Percentiles rank a stretch among this genome's conserved stretches.
These are phyloP conservation scores for Chrysocyon brachyurus DNA, from an alignment of 2,797 vertebrate species.

Conservation along the genomic window DNA sequence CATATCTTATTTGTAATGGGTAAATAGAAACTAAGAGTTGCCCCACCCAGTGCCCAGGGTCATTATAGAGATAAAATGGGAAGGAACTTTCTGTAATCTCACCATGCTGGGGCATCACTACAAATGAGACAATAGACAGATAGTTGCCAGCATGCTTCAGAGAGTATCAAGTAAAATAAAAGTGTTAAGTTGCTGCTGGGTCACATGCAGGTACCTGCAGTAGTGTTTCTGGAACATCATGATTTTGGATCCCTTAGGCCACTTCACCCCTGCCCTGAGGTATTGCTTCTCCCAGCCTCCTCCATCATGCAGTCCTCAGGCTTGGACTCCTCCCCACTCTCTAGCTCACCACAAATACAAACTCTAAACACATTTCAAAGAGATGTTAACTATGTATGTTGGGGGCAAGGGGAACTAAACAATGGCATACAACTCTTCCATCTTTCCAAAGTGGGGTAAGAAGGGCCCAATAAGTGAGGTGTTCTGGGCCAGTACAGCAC, in stretches of 20 bases:
- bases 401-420: not conserved
- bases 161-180: not conserved
- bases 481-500: not conserved
- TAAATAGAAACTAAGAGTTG: not conserved
- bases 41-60: not conserved
- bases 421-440: not conserved
- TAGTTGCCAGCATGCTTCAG: not conserved
- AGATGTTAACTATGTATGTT: not conserved
- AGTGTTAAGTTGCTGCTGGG: not conserved
- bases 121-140: not conserved
- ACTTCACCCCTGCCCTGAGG: not conserved
- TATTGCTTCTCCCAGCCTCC: not conserved
- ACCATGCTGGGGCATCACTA: not conserved
- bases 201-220: not conserved
- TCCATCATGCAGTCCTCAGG: not conserved
- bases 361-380: not conserved
- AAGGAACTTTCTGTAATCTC: not conserved
- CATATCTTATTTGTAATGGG: not conserved
- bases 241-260: not conserved
- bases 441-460: not conserved
- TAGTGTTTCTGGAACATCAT: not conserved
- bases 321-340: not conserved
- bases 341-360: not conserved
- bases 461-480: not conserved
- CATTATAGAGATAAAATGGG: not conserved